Percentiles rank a stretch among this genome's conserved stretches.
phyloP scores from a whole-genome alignment of 2,888 invertebrate genomes.

The Acleris literana region DNA sequence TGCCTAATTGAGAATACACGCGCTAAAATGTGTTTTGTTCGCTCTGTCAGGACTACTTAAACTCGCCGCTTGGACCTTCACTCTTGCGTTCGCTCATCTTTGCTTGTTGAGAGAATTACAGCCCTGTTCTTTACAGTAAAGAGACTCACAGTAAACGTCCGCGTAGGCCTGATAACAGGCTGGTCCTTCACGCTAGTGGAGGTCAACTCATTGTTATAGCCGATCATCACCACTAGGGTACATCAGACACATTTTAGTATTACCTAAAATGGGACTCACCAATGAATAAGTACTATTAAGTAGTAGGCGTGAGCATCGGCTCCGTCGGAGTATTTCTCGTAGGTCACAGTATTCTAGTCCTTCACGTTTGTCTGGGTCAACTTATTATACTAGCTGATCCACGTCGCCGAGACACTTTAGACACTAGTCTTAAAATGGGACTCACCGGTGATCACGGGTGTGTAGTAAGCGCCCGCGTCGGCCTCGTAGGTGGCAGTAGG shows the following conservation, averaged over 20 bases:
- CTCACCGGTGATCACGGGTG: no score
- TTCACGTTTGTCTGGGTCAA: constrained; percentile 90
- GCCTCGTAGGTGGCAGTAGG: no score
- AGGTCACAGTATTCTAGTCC: constrained; percentile 85
- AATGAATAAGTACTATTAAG: constrained; percentile 91
- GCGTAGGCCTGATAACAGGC: constrained; percentile 65
- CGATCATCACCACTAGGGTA: constrained; percentile 68
- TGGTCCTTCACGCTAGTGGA: constrained; percentile 89
- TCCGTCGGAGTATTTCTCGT: constrained; percentile 59
- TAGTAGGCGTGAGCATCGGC: constrained; percentile 85
- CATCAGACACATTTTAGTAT: neutral
- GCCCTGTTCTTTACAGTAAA: no score
- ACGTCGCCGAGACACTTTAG: constrained; percentile 74
- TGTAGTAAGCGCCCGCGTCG: no score
- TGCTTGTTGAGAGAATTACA: no score
- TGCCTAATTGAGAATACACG: no score
- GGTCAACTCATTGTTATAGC: constrained; percentile 86
- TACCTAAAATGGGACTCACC: constrained; percentile 71
- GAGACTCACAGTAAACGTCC: no score
- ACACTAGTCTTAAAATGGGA: no score
- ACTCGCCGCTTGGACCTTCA: no score
- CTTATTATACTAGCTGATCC: constrained; percentile 83
- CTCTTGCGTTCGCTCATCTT: no score
- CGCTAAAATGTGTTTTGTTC: no score
- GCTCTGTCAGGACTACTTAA: no score